Percentiles rank a stretch among this genome's conserved stretches.
Evolutionary conservation across 1,140 invertebrate species (phyloP).

Genomic region (Oreohelix idahoensis): DNA sequence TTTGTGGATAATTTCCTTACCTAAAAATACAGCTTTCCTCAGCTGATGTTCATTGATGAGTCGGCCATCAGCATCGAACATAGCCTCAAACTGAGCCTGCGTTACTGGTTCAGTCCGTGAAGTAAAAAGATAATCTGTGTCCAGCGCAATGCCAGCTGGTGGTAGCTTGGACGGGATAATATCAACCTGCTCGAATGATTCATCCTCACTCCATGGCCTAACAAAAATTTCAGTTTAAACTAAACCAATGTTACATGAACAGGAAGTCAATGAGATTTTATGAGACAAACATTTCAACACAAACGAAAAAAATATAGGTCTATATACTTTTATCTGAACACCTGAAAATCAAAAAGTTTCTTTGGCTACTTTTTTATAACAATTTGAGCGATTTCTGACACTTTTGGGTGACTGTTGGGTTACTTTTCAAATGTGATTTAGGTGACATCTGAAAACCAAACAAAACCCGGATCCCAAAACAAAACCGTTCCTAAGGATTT

Average conservation of each 20-base stretch:
- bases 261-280: no score
- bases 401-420: no score
- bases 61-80: constrained; percentile 68
- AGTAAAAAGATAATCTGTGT: constrained; percentile 47
- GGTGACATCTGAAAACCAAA: no score
- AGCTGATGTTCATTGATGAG: constrained; percentile 67
- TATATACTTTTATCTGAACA: no score
- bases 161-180: constrained; percentile 42
- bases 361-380: no score
- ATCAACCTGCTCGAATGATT: constrained; percentile 60
- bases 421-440: no score
- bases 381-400: no score
- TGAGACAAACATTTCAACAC: no score
- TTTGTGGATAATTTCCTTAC: constrained; percentile 53
- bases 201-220: constrained; percentile 57
- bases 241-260: background rate
- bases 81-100: constrained; percentile 51
- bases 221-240: background rate
- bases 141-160: constrained; percentile 21
- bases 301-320: no score
- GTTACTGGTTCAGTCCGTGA: constrained; percentile 53
- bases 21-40: constrained; percentile 65
- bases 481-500: no score
- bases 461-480: no score
- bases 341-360: no score